Evolutionary conservation across 2,888 invertebrate species (phyloP).

Genomic region (Hoplodrina ambigua): DNA sequence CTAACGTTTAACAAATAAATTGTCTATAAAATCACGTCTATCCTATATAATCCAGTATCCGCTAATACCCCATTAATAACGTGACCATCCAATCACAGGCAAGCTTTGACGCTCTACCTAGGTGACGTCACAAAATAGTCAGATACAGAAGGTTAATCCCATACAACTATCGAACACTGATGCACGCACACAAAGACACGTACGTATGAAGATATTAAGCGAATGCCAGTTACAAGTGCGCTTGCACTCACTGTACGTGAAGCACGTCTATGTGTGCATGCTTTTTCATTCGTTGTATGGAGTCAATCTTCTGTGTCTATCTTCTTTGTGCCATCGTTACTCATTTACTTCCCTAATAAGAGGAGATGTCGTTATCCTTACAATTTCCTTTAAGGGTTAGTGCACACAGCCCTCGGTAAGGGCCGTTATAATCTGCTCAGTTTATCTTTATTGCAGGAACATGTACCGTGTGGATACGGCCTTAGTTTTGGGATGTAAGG

Average conservation of each 20-base stretch:
- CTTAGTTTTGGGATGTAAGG: constrained; percentile 43
- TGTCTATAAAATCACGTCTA: neutral
- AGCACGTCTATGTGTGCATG: neutral
- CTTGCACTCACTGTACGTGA: neutral
- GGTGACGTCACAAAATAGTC: neutral
- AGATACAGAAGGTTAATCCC: neutral
- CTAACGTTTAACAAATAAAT: too few species aligned
- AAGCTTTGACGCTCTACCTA: constrained; percentile 1
- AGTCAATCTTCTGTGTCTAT: neutral
- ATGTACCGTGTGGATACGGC: constrained; percentile 54
- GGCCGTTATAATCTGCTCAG: constrained; percentile 53
- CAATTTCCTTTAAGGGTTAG: constrained; percentile 55
- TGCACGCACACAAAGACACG: neutral
- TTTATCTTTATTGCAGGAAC: constrained; percentile 63
- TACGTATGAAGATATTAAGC: neutral
- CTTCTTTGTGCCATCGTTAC: constrained; percentile 13
- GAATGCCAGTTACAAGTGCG: neutral
- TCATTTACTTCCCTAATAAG: constrained; percentile 58
- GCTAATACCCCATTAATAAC: constrained; percentile 21
- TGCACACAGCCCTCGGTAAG: constrained; percentile 47
- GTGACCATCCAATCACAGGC: constrained; percentile 36
- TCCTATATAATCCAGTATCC: constrained; percentile 11
- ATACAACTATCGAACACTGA: neutral
- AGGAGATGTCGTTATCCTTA: constrained; percentile 58
- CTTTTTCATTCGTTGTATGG: neutral